Base-by-base conservation (phyloP, 2,797 vertebrate species). In the Melanotaenia boesemani region DNA sequence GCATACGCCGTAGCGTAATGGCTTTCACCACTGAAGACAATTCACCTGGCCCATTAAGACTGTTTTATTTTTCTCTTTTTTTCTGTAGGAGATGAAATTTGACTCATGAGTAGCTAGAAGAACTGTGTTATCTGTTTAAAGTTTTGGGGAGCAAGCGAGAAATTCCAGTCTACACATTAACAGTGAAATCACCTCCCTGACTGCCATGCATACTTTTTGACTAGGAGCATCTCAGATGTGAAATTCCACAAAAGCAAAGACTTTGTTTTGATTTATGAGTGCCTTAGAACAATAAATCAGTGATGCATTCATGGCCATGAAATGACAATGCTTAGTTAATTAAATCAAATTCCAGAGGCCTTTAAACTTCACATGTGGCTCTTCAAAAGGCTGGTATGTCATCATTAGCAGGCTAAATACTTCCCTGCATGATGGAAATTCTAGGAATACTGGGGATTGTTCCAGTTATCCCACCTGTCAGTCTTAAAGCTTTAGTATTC, bases 181-280 rank as follows among this genome's bases (percentile, higher is more conserved):
- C 57, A 55, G 55, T 83, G 70, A 81, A 68, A 81, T 89, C 72
- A 67, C 71, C 61, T 5, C 11, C 30, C 20, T 26, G 16, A 0
- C 30, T 54, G 32, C 0, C 13, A 6, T 57, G 50, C 50, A 22
- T 24, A 11, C n/a, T 57, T 69, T 63, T 39, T 60, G 73, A 61
- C 63, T 59, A 5, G 24, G 58, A 70, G 2, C 39, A 46, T 30
- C 59, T 13, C 26, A 37, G 4, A 5, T 65, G 28, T 39, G 5
- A 60, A 9, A 28, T 39, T 18, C 4, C 62, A 73, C 41, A 55
- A 13, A 46, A 52, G 63, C 37, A 44, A 61, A 28, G 8, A 22
- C 52, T 36, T 55, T 20, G 12, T 66, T 46, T 20, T 36, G 70
- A 73, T 76, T 70, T 57, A 70, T 46, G 50, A 72, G 61, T 15